These are phyloP conservation scores for Philopotamus ludificatus DNA, from an alignment of 1,140 invertebrate species.

Conservation along the genomic window DNA sequence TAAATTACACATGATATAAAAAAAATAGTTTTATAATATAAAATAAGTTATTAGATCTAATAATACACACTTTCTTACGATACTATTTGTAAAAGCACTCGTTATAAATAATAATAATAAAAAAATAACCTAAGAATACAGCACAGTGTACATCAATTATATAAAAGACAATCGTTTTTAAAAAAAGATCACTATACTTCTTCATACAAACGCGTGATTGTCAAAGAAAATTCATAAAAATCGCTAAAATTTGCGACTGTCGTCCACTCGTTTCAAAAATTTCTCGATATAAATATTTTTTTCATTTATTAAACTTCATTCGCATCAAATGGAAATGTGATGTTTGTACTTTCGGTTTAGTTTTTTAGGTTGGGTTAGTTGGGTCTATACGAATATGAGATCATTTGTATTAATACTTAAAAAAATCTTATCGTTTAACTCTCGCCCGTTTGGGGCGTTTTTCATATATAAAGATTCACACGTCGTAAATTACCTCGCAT, in stretches of 20 bases:
- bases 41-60: conserved; percentile 41
- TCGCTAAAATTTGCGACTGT: not conserved
- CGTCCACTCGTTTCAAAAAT: not conserved
- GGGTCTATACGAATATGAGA: conserved; percentile 41
- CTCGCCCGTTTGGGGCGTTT: conserved; percentile 22
- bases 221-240: conserved; percentile 10
- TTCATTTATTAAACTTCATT: not conserved
- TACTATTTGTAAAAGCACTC: conserved; percentile 41
- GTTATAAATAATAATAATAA: conserved; percentile 39
- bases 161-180: conserved; percentile 35
- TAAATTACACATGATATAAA: conserved; percentile 24
- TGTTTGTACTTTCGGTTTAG: conserved; percentile 38
- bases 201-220: too few relatives aligned
- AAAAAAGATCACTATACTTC: conserved; percentile 23
- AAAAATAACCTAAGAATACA: conserved; percentile 42
- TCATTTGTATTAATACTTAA: conserved; percentile 34
- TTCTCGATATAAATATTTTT: not conserved
- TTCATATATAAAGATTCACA: conserved; percentile 3
- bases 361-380: conserved; percentile 34
- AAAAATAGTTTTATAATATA: conserved; percentile 32
- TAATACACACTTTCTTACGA: conserved; percentile 41
- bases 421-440: conserved; percentile 15
- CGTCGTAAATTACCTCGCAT: conserved; percentile 6
- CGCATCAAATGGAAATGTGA: conserved; percentile 38
- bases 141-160: conserved; percentile 39